phyloP scores from a whole-genome alignment of 2,888 invertebrate species.

The Drosophila anomelani region DNA sequence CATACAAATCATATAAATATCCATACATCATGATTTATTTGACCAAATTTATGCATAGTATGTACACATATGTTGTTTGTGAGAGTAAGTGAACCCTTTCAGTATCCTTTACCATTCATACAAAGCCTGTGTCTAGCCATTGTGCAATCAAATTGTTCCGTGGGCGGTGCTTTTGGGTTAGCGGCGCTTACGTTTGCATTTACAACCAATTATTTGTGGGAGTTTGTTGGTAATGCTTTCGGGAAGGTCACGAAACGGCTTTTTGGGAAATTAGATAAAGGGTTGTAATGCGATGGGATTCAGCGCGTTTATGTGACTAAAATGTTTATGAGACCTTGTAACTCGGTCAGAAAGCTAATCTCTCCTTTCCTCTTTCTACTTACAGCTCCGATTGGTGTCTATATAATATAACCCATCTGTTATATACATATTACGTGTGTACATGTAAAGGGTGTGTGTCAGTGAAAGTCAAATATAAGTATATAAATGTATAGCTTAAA shows the following conservation, averaged over 20 bases:
- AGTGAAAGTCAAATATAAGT: slow-evolving; percentile 17
- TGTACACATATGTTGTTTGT: slow-evolving; percentile 16
- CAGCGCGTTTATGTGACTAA: slow-evolving; percentile 20
- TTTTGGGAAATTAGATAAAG: slow-evolving; percentile 36
- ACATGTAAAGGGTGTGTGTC: slow-evolving; percentile 14
- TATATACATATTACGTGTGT: slow-evolving; percentile 21
- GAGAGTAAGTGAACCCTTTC: slow-evolving; percentile 54
- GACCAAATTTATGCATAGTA: background rate
- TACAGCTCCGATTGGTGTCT: slow-evolving; percentile 54
- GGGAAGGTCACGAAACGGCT: slow-evolving; percentile 39
- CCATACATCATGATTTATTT: slow-evolving; percentile 6
- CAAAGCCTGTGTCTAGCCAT: slow-evolving; percentile 47
- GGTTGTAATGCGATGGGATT: slow-evolving; percentile 3
- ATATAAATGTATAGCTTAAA: slow-evolving; percentile 15
- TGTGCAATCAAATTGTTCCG: slow-evolving; percentile 55
- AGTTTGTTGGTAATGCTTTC: slow-evolving; percentile 40
- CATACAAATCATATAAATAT: background rate
- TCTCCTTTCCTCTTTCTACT: slow-evolving; percentile 28
- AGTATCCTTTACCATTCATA: slow-evolving; percentile 19
- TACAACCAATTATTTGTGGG: slow-evolving; percentile 53
- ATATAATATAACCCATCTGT: slow-evolving; percentile 30
- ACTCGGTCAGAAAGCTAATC: slow-evolving; percentile 13
- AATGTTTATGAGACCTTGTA: slow-evolving; percentile 20
- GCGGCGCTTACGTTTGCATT: slow-evolving; percentile 59
- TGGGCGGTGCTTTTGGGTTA: slow-evolving; percentile 39